Evolutionary conservation across 2,113 vertebrate species (phyloP), one percentile per base, ranked within the genome.

Genomic region (Phylloscopus trochiloides): DNA sequence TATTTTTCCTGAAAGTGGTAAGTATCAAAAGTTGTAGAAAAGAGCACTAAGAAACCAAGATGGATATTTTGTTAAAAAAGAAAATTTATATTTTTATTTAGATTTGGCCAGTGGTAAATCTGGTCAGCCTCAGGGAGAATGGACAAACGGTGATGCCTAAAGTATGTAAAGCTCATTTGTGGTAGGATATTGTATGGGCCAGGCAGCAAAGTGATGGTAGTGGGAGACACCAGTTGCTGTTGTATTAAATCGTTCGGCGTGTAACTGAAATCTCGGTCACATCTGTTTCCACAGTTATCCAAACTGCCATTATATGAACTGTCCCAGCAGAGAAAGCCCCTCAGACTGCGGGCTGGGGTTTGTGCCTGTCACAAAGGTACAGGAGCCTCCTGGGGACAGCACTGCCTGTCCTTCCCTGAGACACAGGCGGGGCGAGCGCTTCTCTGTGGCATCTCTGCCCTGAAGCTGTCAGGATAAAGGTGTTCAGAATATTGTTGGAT

Each of bases 241-340:
- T 62, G 32, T 9, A 4, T 51, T 31, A 28, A 34, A 8, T 80
- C 1, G 0, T 43, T 51, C 7, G 32, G 22, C 7, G 3, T 31
- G 10, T 17, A 28, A 4, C 17, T 43, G n/a, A 38, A 11, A n/a
- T 45, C 15, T 24, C 11, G 50, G 6, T 59, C n/a, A 2, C 43
- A 57, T 32, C 63, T 47, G 50, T 76, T 36, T 22, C 17, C 38
- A 22, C 29, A 47, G 21, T 7, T 42, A 19, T 19, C 54, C 77
- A 5, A 32, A 6, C 22, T 19, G 42, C 4, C 45, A 6, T 32
- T 17, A 1, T 28, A 14, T 42, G 54, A 42, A 1, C 18, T 16
- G 7, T 14, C 16, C 11, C 9, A 36, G 7, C 19, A 20, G 54
- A 29, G 22, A 4, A 22, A 42, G 24, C 31, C 52, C 29, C 43